Evolutionary conservation across 2,888 invertebrate genomes (phyloP), one percentile per base, ranked within the genome.

Genomic region (Germaria angustata): DNA sequence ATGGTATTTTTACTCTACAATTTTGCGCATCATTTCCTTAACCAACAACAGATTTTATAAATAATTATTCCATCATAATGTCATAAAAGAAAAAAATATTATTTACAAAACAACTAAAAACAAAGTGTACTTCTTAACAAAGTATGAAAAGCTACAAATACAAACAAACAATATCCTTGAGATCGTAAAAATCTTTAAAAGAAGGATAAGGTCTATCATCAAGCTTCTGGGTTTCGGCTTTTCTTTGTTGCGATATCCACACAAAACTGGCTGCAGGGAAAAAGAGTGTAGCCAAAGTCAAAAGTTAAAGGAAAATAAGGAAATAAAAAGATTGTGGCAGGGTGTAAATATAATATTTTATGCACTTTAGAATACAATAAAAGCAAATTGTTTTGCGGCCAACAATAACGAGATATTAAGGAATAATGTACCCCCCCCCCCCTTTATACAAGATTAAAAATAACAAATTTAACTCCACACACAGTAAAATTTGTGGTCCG

Each of bases 331-430:
- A 44, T 28, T 71, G 44, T 61, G 32, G 59, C 34, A 13, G 53
- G 36, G 39, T 15, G 51, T 55, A 69, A 71, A 76, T 53, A 68
- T 49, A 46, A 66, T 46, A 57, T 63, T 81, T 77, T 34, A 72
- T 77, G 53, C 63, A 51, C 63, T 78, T 65, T 44, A 65, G 6
- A 65, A 59, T 17, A 57, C 36, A 49, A 11, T 69, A 78, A 81
- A 78, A 75, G 73, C 49, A 57, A 73, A 81, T 73, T 71, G 77
- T 63, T 69, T 61, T 81, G 61, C 13, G 24, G 73, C 72, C 24
- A 55, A 65, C 49, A 78, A 73, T 75, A 73, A 68, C 46, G 71
- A 63, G 63, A 24, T 34, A 65, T 65, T 57, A 59, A 65, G 36
- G 28, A 55, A 65, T 53, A 17, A 24, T 24, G n/a, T n/a, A n/a